Percentiles rank a stretch among this genome's conserved stretches.
Evolutionary conservation across 92 coral and sea anemone species (phyloP).

Genomic region (Siderastrea siderea): DNA sequence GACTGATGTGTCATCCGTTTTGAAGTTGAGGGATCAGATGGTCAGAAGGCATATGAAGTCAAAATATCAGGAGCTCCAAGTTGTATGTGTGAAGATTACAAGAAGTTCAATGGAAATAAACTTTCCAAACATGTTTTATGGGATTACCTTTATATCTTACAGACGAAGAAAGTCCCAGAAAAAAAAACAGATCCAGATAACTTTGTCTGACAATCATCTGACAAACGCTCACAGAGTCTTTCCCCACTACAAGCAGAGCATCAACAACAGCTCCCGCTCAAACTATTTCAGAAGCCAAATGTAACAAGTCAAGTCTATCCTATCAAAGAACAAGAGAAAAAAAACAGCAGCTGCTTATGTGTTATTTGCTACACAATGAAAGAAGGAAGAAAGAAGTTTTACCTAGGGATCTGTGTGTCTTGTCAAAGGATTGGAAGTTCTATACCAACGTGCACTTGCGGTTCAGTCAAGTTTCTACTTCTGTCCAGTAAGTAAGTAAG

Average conservation of each 20-base stretch:
- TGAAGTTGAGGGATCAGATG: slow-evolving; percentile 21
- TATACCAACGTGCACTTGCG: slow-evolving; percentile 21
- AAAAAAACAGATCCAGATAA: slow-evolving; percentile 17
- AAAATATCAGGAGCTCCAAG: slow-evolving; percentile 20
- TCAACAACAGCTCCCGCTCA: slow-evolving; percentile 15
- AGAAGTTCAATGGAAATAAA: too few species aligned
- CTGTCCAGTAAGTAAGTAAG: not conserved
- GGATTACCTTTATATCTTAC: slow-evolving; percentile 23
- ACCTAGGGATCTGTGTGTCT: slow-evolving; percentile 36
- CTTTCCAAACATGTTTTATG: slow-evolving; percentile 1
- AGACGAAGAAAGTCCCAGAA: slow-evolving; percentile 7
- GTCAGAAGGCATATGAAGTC: slow-evolving; percentile 2
- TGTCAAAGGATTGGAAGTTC: slow-evolving; percentile 23
- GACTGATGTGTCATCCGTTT: slow-evolving; percentile 12
- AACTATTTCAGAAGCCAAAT: not conserved
- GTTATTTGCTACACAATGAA: slow-evolving; percentile 41
- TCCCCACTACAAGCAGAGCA: slow-evolving; percentile 19
- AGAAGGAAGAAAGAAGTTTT: slow-evolving; percentile 25
- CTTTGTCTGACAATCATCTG: slow-evolving; percentile 11
- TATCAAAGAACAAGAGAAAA: slow-evolving; percentile 6
- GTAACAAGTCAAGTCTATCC: slow-evolving; percentile 23
- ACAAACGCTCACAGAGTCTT: slow-evolving; percentile 15
- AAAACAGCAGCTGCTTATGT: slow-evolving; percentile 19
- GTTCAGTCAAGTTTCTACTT: slow-evolving; percentile 25
- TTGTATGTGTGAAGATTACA: not conserved